phyloP scores from a whole-genome alignment of 2,113 vertebrate species.

The Gyps fulvus region DNA sequence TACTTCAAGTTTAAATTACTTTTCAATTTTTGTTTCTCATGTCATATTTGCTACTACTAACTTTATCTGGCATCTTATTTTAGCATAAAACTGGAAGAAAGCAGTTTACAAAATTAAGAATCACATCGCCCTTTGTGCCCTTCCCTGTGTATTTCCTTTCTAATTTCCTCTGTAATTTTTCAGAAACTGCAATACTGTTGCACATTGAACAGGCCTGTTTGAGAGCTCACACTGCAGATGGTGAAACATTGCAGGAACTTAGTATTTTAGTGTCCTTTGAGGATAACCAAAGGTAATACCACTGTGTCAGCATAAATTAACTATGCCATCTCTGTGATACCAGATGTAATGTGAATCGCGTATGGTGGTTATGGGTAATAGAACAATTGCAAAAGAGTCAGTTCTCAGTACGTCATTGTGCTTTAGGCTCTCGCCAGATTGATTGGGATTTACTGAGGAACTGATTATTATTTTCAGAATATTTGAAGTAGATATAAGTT shows the following conservation, averaged over 20 bases:
- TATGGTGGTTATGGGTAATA: neutral
- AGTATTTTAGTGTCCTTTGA: neutral
- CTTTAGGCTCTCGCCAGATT: neutral
- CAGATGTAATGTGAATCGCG: neutral
- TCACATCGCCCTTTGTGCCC: neutral
- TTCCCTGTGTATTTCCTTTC: neutral
- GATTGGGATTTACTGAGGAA: neutral
- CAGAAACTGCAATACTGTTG: neutral
- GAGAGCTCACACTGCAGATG: neutral
- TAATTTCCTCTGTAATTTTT: neutral
- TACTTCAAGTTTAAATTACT: slow-evolving; percentile 31
- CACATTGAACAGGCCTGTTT: neutral
- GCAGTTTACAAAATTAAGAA: slow-evolving; percentile 6
- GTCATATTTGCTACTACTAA: slow-evolving; percentile 15
- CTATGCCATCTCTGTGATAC: neutral
- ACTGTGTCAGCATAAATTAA: neutral
- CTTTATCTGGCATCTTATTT: slow-evolving; percentile 32
- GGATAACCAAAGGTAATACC: neutral
- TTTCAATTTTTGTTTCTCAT: slow-evolving; percentile 19
- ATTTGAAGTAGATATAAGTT: neutral
- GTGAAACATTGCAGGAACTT: neutral
- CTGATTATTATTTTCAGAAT: neutral
- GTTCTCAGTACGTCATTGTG: neutral
- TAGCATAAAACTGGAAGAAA: slow-evolving; percentile 8
- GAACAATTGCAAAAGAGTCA: neutral